Percentiles rank a stretch among this genome's conserved stretches.
Evolutionary conservation across 2,797 vertebrate genomes (phyloP).

Genomic region (Diplodus puntazzo): DNA sequence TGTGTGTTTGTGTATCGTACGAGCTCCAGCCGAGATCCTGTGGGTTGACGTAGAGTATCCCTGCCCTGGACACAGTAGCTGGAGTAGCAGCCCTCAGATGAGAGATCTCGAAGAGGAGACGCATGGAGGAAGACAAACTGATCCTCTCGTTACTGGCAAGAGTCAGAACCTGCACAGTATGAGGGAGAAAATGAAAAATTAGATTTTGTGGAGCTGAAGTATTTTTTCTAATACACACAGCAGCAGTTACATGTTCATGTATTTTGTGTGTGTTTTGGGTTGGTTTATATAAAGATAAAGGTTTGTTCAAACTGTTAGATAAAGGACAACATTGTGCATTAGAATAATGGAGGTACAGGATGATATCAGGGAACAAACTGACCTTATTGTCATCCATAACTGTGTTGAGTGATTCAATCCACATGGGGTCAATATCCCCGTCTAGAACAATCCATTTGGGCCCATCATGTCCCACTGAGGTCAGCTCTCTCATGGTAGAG

Average conservation of each 20-base stretch:
- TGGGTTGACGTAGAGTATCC: slow-evolving; percentile 85
- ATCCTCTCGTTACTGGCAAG: slow-evolving; percentile 87
- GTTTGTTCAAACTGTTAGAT: background rate
- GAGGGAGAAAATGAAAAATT: background rate
- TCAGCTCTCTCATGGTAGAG: slow-evolving; percentile 86
- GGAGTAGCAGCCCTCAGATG: slow-evolving; percentile 85
- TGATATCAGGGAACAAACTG: background rate
- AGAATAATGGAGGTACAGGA: background rate
- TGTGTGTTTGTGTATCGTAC: slow-evolving; percentile 69
- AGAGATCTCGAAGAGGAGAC: slow-evolving; percentile 88
- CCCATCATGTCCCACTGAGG: slow-evolving; percentile 77
- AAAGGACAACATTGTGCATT: background rate
- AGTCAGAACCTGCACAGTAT: slow-evolving; percentile 81
- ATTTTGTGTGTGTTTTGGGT: background rate
- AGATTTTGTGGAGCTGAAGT: background rate
- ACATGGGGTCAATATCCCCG: slow-evolving; percentile 87
- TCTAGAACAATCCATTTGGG: slow-evolving; percentile 88
- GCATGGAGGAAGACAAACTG: slow-evolving; percentile 83
- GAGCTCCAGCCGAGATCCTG: slow-evolving; percentile 88
- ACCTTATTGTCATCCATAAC: slow-evolving; percentile 89
- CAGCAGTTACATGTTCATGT: background rate
- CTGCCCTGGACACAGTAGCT: slow-evolving; percentile 85
- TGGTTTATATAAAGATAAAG: background rate
- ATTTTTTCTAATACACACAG: background rate
- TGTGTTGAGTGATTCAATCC: slow-evolving; percentile 89